A percentile compares a stretch with the other conserved stretches of the same genome.
phyloP scores from a whole-genome alignment of 1,140 invertebrate genomes.

The Polypedilum pembai region DNA sequence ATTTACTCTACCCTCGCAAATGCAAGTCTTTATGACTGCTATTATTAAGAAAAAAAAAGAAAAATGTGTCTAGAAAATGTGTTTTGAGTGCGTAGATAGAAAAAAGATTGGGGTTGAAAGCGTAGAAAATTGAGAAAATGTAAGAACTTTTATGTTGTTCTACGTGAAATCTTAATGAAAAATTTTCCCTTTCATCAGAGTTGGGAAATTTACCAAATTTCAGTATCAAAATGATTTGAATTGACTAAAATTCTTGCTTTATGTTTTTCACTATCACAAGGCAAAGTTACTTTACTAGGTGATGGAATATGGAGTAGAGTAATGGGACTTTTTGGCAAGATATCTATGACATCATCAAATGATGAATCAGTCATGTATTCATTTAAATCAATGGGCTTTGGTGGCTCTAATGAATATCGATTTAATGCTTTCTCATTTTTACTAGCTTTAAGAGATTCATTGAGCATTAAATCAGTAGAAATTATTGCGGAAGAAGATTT shows the following conservation, averaged over 20 bases:
- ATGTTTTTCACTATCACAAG: constrained; percentile 47
- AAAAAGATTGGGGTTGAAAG: neutral
- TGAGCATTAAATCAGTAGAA: constrained; percentile 40
- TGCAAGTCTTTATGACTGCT: too few species aligned
- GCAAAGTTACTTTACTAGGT: constrained; percentile 49
- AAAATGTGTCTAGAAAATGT: too few species aligned
- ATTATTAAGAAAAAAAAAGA: too few species aligned
- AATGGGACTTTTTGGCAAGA: neutral
- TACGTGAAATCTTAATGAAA: too few species aligned
- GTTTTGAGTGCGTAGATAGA: neutral
- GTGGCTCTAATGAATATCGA: constrained; percentile 10
- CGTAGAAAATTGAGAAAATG: neutral
- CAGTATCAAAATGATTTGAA: constrained; percentile 56
- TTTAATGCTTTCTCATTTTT: constrained; percentile 37
- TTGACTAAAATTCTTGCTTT: constrained; percentile 49
- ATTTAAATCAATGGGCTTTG: neutral
- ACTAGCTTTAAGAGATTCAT: constrained; percentile 43
- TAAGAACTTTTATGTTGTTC: too few species aligned
- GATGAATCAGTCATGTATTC: constrained; percentile 23
- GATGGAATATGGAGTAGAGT: constrained; percentile 41
- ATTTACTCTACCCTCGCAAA: too few species aligned
- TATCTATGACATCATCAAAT: constrained; percentile 26
- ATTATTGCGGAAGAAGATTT: constrained; percentile 35
- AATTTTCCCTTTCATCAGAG: neutral
- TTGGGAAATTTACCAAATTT: constrained; percentile 58